Evolutionary conservation across 2,113 vertebrate genomes (phyloP), one percentile per base, ranked within the genome.

Genomic region (Channa argus): DNA sequence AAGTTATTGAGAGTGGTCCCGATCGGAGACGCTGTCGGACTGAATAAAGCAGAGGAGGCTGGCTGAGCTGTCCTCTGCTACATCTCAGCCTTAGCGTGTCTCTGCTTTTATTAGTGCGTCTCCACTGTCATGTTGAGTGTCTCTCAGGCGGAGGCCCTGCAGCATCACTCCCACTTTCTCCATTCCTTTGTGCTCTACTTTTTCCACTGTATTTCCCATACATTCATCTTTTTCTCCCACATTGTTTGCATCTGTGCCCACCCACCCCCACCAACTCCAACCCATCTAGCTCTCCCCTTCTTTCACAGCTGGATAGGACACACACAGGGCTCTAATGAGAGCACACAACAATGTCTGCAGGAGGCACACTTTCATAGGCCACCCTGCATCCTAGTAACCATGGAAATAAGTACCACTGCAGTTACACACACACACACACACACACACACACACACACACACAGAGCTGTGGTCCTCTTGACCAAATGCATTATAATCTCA

Each of bases 251-350:
- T 71, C 12, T 43, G 12, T 34, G 41, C 50, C 0, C 45, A 41
- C 6, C 33, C 33, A 4, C 37, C 54, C 52, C 11, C 15, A 24
- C 24, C 24, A 24, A 24, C 24, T 24, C 24, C 24, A 24, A 24
- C 24, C 24, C 24, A 1, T 24, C 24, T 24, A 24, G 24, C 24
- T 24, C 24, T 24, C 24, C 24, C 24, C 24, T 24, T 24, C 7
- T 46, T 63, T 74, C 83, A 44, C 88, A 86, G 91, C 84, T 89
- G 83, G 88, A 83, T n/a, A 85, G 88, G 87, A 87, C 90, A 80
- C 93, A 92, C 86, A 88, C 82, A 71, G 91, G 71, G 93, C 85
- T 59, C 89, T 94, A 95, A 94, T 94, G 92, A 93, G 89, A 84
- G 85, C 87, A 58, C 80, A 84, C 87, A 83, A 69, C 62, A 62